Percentiles rank a stretch among this genome's conserved stretches.
Conservation (phyloP, 2,888 invertebrate genomes). For the Yponomeuta sedellus region DNA sequence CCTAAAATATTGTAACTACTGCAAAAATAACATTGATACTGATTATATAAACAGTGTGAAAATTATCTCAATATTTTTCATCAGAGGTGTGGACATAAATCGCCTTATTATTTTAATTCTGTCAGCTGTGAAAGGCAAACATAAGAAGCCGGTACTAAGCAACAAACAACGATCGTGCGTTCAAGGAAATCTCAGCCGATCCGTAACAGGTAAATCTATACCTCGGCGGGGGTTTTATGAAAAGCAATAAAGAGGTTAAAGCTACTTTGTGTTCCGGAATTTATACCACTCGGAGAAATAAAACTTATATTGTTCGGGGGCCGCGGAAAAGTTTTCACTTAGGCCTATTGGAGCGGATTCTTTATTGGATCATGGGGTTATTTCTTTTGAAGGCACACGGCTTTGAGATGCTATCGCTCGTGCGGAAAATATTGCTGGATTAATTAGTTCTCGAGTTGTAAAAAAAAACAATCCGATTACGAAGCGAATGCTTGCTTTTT, state of each 20-base stretch:
- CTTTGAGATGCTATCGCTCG: constrained; percentile 35
- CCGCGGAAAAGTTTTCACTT: constrained; percentile 71
- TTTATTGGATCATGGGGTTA: constrained; percentile 69
- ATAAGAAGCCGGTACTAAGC: not conserved
- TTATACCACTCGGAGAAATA: constrained; percentile 72
- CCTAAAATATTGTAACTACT: no score
- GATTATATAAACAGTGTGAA: no score
- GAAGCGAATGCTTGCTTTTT: constrained; percentile 12
- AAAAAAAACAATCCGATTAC: not conserved
- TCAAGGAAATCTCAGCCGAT: constrained; percentile 45
- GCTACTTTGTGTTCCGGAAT: constrained; percentile 74
- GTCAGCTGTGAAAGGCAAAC: not conserved
- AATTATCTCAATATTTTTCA: no score
- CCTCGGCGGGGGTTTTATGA: constrained; percentile 65
- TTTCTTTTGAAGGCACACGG: constrained; percentile 48
- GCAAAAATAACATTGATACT: no score
- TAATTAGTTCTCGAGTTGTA: constrained; percentile 28
- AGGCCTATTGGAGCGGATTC: constrained; percentile 65
- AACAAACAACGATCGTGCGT: constrained; percentile 17
- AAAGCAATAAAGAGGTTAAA: constrained; percentile 74
- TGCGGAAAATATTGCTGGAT: constrained; percentile 41
- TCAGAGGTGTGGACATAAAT: no score
- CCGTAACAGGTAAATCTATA: constrained; percentile 54
- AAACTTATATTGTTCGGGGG: constrained; percentile 72
- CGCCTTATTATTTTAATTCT: not conserved